These are phyloP conservation scores for Tryphoninae sp. DNA, from an alignment of 2,888 invertebrate species.

Conservation along the genomic window DNA sequence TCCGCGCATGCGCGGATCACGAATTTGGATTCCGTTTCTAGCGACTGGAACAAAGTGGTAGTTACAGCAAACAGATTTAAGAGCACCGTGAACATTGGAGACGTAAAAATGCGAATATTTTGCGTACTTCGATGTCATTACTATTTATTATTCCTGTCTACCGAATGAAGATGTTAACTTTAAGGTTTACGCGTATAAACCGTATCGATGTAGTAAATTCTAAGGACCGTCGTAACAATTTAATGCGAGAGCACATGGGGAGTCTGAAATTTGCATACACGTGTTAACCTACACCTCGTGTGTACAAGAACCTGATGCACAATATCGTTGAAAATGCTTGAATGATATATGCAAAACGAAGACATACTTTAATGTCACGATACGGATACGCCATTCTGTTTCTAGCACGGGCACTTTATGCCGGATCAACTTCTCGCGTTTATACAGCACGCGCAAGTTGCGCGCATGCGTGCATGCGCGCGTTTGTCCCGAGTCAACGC, in stretches of 20 bases:
- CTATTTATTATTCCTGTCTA: neutral
- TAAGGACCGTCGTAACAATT: neutral
- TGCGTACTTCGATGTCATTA: neutral
- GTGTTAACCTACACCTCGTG: neutral
- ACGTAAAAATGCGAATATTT: neutral
- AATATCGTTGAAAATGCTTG: constrained; percentile 18
- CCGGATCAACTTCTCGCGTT: constrained; percentile 4
- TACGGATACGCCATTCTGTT: constrained; percentile 35
- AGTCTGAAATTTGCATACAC: constrained; percentile 1
- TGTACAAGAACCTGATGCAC: neutral
- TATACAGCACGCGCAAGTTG: neutral
- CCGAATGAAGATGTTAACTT: neutral
- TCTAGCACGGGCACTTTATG: constrained; percentile 12
- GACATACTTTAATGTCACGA: constrained; percentile 46
- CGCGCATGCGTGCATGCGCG: neutral
- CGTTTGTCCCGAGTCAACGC: neutral
- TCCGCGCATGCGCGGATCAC: neutral
- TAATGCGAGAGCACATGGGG: neutral
- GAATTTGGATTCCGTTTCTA: no score
- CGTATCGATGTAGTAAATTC: neutral
- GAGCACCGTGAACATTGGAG: no score
- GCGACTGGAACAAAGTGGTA: no score
- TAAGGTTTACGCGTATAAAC: neutral
- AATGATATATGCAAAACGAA: constrained; percentile 34
- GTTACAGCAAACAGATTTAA: no score